These are phyloP conservation scores for Rallus crepitans DNA, from an alignment of 2,797 vertebrate species.

Conservation along the genomic window DNA sequence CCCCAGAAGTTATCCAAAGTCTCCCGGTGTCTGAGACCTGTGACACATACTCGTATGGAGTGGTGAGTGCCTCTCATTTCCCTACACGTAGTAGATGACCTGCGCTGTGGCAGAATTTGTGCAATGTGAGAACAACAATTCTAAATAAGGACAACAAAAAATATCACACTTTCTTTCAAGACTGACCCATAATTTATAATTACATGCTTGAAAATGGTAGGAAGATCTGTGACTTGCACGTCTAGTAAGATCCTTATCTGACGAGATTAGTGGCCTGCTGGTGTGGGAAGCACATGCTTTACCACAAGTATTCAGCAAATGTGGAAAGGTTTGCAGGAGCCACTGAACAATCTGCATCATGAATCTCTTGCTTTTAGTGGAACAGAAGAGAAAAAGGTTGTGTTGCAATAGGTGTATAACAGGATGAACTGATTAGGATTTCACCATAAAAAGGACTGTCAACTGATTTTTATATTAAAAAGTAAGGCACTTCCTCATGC, in stretches of 20 bases:
- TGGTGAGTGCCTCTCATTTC: slow-evolving; percentile 86
- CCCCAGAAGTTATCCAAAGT: slow-evolving; percentile 98
- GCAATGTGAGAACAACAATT: neutral
- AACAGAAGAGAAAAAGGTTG: neutral
- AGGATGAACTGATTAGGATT: neutral
- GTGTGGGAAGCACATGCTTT: neutral
- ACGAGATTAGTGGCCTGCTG: neutral
- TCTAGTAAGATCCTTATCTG: neutral
- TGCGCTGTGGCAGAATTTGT: neutral
- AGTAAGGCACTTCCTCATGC: neutral
- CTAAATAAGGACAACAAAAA: neutral
- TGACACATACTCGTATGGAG: slow-evolving; percentile 96
- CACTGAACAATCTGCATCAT: neutral
- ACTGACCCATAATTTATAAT: neutral
- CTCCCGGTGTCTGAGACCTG: slow-evolving; percentile 97
- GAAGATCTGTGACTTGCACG: neutral
- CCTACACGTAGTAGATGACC: neutral
- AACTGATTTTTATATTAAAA: neutral
- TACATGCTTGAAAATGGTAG: neutral
- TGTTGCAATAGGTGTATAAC: neutral
- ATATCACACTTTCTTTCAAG: neutral
- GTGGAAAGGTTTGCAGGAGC: neutral
- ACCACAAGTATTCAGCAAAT: neutral
- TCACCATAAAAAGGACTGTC: neutral
- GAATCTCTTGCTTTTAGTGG: neutral